Base-by-base conservation (phyloP, 53 echinoderm and acorn worm species). In the Patiria pectinifera region DNA sequence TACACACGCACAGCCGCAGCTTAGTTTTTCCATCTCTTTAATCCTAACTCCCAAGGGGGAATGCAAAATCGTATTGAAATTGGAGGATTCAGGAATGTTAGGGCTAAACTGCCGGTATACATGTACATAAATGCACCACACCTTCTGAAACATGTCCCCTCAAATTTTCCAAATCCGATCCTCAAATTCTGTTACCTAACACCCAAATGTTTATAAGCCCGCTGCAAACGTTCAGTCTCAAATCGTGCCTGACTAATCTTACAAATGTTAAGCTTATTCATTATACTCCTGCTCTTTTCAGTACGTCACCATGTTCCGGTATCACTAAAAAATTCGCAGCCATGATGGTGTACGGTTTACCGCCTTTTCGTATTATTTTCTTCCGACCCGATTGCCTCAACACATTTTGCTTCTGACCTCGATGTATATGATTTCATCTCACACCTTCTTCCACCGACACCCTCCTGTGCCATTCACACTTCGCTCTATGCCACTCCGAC, bases 391-490 rank as follows among this genome's bases (percentile, higher is more conserved):
- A 15, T 46, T 79, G 44, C 18, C 66, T 84, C 43, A 84, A 63
- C 66, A 66, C 80, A 45, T 79, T 79, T 47, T 18, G 6, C 48
- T 45, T 47, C 47, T 62, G 84, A 84, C 84, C 84, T 84, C 84
- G 58, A 74, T 48, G 81, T 90, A 46, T 90, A 90, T 43, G 26
- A 90, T 90, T 90, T 90, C 90, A 90, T 22, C 90, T 81, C 69
- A 90, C 90, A 90, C 90, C 80, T 80, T 11, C 74, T 22, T 59
- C 46, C 60, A 11, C 77, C 44, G 23, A 77, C 77, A 78, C 78
- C 78, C 62, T 59, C 83, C 84, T 35, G 84, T 13, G 63, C 14
- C 43, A 66, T 15, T 84, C 84, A 84, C 84, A 84, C 84, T 84
- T 84, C 66, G 11, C 26, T 15, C 84, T 59, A 14, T 15, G 14